phyloP scores from a whole-genome alignment of 2,797 vertebrate species.

The Microchirus variegatus region DNA sequence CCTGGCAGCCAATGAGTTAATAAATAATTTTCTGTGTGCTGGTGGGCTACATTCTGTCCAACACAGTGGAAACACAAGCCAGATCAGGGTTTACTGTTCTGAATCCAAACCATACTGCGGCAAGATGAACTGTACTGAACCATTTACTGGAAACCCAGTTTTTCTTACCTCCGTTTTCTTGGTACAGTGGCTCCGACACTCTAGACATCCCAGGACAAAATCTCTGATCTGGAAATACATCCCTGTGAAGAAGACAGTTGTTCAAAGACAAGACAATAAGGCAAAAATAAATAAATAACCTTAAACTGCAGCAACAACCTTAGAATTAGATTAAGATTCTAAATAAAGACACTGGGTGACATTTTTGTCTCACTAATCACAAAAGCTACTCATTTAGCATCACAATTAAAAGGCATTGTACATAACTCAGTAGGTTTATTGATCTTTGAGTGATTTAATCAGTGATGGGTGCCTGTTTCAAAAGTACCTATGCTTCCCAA shows the following conservation, averaged over 20 bases:
- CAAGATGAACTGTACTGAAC: no score
- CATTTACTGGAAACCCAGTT: background rate
- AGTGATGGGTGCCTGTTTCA: background rate
- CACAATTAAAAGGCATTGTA: background rate
- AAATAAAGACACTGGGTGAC: background rate
- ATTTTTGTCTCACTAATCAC: background rate
- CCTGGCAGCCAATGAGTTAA: no score
- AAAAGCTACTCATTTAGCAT: background rate
- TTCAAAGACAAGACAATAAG: constrained; percentile 1
- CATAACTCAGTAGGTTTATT: background rate
- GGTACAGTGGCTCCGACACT: constrained; percentile 69
- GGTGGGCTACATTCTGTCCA: no score
- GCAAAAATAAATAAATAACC: background rate
- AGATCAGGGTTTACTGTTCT: no score
- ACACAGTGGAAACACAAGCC: no score
- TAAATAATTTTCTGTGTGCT: no score
- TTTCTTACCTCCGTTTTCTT: constrained; percentile 70
- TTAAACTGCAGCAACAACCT: background rate
- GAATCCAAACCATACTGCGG: no score
- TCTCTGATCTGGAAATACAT: constrained; percentile 86
- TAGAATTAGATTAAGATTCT: background rate
- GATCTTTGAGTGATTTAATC: constrained; percentile 17
- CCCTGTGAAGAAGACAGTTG: constrained; percentile 62
- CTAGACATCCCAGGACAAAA: constrained; percentile 78
- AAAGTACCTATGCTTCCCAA: background rate